These are phyloP conservation scores for Albula glossodonta DNA, from an alignment of 2,113 vertebrate species.

Conservation along the genomic window DNA sequence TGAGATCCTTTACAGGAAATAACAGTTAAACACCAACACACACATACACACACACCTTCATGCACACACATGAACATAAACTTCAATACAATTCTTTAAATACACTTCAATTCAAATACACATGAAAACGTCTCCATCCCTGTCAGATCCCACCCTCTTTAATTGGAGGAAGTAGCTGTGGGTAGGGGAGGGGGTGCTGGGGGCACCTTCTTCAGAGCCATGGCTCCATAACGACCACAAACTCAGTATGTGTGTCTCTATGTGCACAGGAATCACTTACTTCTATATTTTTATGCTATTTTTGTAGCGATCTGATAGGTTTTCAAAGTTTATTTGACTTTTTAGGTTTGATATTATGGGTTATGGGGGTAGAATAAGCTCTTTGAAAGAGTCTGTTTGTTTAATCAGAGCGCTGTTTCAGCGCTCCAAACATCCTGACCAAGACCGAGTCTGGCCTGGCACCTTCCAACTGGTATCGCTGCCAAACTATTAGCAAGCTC, in stretches of 20 bases:
- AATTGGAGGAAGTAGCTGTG: neutral
- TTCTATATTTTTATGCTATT: conserved; percentile 37
- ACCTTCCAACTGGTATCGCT: conserved; percentile 33
- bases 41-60: neutral
- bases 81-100: neutral
- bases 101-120: too few relatives aligned
- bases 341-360: conserved; percentile 29
- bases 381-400: conserved; percentile 11
- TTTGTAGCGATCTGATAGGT: conserved; percentile 5
- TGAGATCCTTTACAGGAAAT: too few relatives aligned
- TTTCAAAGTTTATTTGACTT: conserved; percentile 21
- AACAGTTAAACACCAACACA: neutral
- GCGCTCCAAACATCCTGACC: conserved; percentile 49
- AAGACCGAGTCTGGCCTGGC: conserved; percentile 51
- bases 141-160: neutral
- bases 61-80: neutral
- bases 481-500: conserved; percentile 46
- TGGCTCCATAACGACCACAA: conserved; percentile 10
- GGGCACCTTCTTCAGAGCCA: neutral
- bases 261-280: conserved; percentile 21
- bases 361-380: neutral
- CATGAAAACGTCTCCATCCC: too few relatives aligned
- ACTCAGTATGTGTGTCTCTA: conserved; percentile 22
- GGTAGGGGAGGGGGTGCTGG: too few relatives aligned
- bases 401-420: conserved; percentile 27